Evolutionary conservation across 2,888 invertebrate species (phyloP).

Genomic region (Pyrrhosoma nymphula): DNA sequence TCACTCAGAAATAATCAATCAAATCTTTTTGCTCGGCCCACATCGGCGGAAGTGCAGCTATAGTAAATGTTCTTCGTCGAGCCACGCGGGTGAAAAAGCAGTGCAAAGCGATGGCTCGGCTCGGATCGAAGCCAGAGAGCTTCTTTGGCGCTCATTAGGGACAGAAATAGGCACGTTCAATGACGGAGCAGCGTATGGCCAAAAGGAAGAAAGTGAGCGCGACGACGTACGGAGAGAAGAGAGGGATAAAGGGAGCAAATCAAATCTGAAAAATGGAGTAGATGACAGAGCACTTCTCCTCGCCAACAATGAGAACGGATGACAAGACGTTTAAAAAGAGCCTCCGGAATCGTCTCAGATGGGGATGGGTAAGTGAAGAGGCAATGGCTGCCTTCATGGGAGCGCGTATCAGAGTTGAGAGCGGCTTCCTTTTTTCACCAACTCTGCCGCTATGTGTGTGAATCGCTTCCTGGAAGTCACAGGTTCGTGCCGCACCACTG

Average conservation of each 20-base stretch:
- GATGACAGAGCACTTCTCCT: conserved; percentile 45
- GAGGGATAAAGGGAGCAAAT: not conserved
- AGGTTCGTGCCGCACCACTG: conserved; percentile 55
- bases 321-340: conserved; percentile 40
- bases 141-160: not conserved
- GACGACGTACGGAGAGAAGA: not conserved
- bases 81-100: not conserved
- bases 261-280: conserved; percentile 27
- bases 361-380: not conserved
- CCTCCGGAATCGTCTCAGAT: conserved; percentile 37
- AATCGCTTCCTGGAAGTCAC: conserved; percentile 61
- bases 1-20: not conserved
- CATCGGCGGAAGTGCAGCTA: not conserved
- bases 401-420: not conserved
- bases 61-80: not conserved
- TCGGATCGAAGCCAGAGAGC: not conserved
- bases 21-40: not conserved
- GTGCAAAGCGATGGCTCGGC: not conserved
- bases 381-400: not conserved
- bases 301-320: conserved; percentile 40
- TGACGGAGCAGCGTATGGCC: conserved; percentile 8
- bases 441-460: not conserved
- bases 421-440: conserved; percentile 4
- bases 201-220: conserved; percentile 23
- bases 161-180: conserved; percentile 11